These are phyloP conservation scores for Elanus axillaris DNA, from an alignment of 2,113 vertebrate species.

Conservation along the genomic window DNA sequence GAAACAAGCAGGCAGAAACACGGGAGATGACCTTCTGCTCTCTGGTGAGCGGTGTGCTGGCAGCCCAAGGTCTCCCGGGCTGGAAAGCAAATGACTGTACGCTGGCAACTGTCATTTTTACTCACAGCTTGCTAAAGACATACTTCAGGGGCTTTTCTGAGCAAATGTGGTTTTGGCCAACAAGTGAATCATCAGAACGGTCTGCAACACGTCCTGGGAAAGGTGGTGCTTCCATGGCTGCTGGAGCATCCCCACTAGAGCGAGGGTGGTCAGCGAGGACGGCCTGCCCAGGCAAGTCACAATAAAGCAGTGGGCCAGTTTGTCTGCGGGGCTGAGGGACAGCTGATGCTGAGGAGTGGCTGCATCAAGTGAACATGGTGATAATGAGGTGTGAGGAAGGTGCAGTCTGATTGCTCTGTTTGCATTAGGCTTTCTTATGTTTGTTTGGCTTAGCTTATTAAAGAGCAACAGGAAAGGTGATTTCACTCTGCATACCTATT, in stretches of 20 bases:
- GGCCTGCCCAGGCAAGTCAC: not conserved
- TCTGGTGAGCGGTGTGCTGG: not conserved
- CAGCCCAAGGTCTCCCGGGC: not conserved
- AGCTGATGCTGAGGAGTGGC: not conserved
- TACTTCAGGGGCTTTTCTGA: not conserved
- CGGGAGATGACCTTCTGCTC: not conserved
- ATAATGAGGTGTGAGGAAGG: not conserved
- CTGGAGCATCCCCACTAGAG: not conserved
- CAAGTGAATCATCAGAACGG: fast-evolving
- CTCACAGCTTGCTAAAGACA: not conserved
- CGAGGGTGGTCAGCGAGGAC: fast-evolving
- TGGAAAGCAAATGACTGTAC: not conserved
- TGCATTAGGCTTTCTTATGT: not conserved
- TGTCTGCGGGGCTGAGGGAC: not conserved
- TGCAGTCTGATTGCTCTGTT: not conserved
- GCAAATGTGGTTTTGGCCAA: not conserved
- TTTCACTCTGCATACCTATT: not conserved
- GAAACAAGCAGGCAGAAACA: not conserved
- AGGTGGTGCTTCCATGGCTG: not conserved
- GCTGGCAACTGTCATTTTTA: not conserved
- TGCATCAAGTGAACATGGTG: not conserved
- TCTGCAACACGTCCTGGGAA: not conserved
- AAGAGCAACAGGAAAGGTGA: not conserved
- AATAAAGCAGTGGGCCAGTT: not conserved
- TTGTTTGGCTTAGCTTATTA: not conserved